Base-by-base conservation (phyloP, 2,113 vertebrate genomes). In the Henicopernis longicauda region DNA sequence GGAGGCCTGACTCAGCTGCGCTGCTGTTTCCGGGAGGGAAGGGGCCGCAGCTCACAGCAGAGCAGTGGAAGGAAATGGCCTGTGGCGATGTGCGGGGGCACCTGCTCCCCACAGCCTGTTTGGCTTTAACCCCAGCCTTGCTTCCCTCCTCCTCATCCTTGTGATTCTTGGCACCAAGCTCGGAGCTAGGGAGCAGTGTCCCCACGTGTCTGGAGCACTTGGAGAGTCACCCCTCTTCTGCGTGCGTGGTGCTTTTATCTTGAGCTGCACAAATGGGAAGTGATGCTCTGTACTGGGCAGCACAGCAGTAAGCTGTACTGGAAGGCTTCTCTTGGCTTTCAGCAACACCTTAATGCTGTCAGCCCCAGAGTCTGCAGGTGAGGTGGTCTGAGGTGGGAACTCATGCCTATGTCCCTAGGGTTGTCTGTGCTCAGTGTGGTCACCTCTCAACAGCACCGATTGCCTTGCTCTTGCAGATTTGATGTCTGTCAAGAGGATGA, bases 401-500 rank as follows among this genome's bases (percentile, higher is more conserved):
- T 89, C 26, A 1, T 8, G 34, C 21, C 36, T 49, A 2, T 57
- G 16, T 59, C 62, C 34, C 12, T 34, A 6, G 49, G 40, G 8
- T 31, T 73, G 13, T 66, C 55, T 74, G 36, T 49, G 52, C 34
- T 67, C 47, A 15, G 21, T 9, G 18, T 12, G 16, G 11, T 82
- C 42, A 31, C 47, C 13, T 44, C 40, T 22, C 5, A 3, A 40
- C 36, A 84, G 72, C 67, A 74, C 34, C 0, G 0, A 9, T 26
- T 54, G 26, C 54, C 22, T 84, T 90, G 55, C 72, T 82, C 66
- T 63, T 66, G 71, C 96, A 99, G 99, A 99, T 89, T 92, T 99
- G 96, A 99, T 99, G 99, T 99, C 99, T 36, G 98, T 99, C 87
- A 99, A 99, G 97, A 98, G 98, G 95, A 99, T 99, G 99, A 99